Conservation (phyloP, 2,888 invertebrate species). For the Oxystoma pomonae region DNA sequence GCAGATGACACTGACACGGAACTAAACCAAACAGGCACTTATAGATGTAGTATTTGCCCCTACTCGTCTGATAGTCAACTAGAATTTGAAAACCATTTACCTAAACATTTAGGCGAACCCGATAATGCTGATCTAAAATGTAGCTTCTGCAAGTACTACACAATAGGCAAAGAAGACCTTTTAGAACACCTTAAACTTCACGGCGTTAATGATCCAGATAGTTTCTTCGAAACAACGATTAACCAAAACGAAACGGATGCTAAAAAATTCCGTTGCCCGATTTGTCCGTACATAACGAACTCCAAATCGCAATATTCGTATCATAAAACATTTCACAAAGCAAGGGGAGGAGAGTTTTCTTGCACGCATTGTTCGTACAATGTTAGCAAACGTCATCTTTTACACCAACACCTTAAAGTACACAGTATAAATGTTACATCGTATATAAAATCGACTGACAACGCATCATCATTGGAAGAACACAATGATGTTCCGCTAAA, state of each 20-base stretch:
- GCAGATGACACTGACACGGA: slow-evolving; percentile 41
- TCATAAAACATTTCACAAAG: slow-evolving; percentile 81
- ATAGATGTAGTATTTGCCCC: slow-evolving; percentile 68
- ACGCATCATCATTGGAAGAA: slow-evolving; percentile 42
- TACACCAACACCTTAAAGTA: slow-evolving; percentile 80
- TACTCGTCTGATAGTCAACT: slow-evolving; percentile 59
- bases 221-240: slow-evolving; percentile 49
- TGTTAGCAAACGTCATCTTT: slow-evolving; percentile 72
- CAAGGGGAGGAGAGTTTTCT: slow-evolving; percentile 70
- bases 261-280: slow-evolving; percentile 72
- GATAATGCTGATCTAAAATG: slow-evolving; percentile 70
- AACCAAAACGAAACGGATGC: slow-evolving; percentile 39
- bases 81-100: slow-evolving; percentile 60
- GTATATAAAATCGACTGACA: slow-evolving; percentile 40
- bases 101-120: slow-evolving; percentile 62
- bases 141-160: slow-evolving; percentile 76
- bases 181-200: slow-evolving; percentile 65
- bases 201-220: slow-evolving; percentile 57
- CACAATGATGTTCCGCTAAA: slow-evolving; percentile 37
- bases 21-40: slow-evolving; percentile 41
- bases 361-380: slow-evolving; percentile 80
- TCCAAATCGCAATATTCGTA: slow-evolving; percentile 83
- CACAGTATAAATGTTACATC: slow-evolving; percentile 58
- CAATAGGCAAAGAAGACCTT: slow-evolving; percentile 64
- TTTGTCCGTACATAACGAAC: slow-evolving; percentile 82